Percentiles rank a stretch among this genome's conserved stretches.
phyloP scores from a whole-genome alignment of 2,888 invertebrate genomes.

The Julus scanicus region DNA sequence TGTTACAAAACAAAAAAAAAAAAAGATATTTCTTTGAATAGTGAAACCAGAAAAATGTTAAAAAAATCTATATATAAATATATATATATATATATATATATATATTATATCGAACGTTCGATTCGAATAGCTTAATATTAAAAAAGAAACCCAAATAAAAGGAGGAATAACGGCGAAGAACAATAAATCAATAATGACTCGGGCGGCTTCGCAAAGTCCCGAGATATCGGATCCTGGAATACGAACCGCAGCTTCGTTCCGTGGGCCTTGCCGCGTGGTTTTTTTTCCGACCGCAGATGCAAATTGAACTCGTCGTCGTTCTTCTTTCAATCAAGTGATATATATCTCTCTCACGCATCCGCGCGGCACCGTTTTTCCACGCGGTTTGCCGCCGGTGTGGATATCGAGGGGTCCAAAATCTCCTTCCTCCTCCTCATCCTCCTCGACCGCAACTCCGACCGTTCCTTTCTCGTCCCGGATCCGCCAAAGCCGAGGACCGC shows the following conservation, averaged over 20 bases:
- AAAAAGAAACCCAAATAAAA: not conserved
- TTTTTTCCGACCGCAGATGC: not conserved
- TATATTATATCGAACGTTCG: too few relatives aligned
- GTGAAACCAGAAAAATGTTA: not conserved
- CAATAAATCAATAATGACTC: not conserved
- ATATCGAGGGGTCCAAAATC: not conserved
- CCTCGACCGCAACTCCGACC: too few relatives aligned
- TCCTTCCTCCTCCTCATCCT: not conserved
- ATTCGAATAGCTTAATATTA: not conserved
- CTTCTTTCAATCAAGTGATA: not conserved
- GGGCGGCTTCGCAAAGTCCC: not conserved
- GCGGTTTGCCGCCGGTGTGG: not conserved
- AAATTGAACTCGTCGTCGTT: not conserved
- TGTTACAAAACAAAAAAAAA: not conserved
- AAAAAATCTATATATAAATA: constrained; percentile 46
- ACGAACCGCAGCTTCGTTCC: not conserved
- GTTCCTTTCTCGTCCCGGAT: too few relatives aligned
- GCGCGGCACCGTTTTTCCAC: not conserved
- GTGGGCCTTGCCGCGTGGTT: not conserved
- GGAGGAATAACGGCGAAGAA: not conserved
- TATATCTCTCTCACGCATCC: not conserved
- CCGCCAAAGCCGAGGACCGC: too few relatives aligned
- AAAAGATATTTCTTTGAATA: constrained; percentile 38
- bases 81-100: not conserved
- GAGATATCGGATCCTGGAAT: not conserved